phyloP scores from a whole-genome alignment of 2,113 vertebrate species.

The Hydropotes inermis region DNA sequence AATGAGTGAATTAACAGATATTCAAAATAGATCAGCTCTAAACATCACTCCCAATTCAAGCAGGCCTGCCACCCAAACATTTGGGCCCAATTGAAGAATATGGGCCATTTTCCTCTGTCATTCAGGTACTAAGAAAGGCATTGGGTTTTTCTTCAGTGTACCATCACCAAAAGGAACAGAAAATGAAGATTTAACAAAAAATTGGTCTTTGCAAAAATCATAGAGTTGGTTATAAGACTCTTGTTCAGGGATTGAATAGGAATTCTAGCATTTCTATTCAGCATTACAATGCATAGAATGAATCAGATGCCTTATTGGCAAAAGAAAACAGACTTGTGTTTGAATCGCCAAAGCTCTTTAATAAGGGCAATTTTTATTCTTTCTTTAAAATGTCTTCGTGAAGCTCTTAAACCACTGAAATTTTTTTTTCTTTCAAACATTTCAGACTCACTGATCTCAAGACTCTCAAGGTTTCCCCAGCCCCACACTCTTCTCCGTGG shows the following conservation, averaged over 20 bases:
- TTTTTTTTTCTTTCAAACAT: constrained; percentile 9
- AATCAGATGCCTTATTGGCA: neutral
- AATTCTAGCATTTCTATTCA: constrained; percentile 19
- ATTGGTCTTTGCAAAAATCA: neutral
- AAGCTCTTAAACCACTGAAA: neutral
- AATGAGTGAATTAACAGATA: neutral
- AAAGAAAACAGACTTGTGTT: constrained; percentile 41
- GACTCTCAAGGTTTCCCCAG: neutral
- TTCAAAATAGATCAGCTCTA: neutral
- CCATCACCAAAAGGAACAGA: constrained; percentile 28
- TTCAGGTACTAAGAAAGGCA: neutral
- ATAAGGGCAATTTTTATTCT: constrained; percentile 16
- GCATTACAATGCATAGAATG: constrained; percentile 35
- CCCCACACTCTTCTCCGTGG: neutral
- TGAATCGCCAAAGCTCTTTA: constrained; percentile 56
- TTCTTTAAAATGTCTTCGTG: constrained; percentile 49
- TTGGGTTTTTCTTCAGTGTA: neutral
- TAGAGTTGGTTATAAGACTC: neutral
- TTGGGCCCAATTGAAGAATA: neutral
- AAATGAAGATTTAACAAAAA: neutral
- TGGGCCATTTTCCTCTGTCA: neutral
- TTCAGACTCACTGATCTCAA: neutral
- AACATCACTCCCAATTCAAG: neutral
- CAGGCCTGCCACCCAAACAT: neutral
- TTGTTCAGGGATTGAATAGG: neutral